A percentile compares a stretch with the other conserved stretches of the same genome.
Conservation (phyloP, 2,797 vertebrate genomes). For the Cyclura pinguis region DNA sequence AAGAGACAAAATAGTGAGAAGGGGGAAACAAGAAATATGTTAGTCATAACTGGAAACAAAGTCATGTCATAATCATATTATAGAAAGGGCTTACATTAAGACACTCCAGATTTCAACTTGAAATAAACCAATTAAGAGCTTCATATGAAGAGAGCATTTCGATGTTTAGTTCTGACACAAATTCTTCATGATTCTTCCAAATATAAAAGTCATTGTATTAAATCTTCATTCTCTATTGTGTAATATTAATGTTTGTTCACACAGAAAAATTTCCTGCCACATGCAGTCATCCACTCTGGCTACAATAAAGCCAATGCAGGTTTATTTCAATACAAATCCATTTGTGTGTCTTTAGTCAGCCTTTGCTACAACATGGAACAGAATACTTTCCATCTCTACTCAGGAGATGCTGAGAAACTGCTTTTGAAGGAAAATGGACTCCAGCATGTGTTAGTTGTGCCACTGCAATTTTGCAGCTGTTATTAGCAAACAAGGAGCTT, state of each 20-base stretch:
- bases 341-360: conserved; percentile 63
- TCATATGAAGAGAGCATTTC: neutral
- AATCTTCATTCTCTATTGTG: conserved; percentile 6
- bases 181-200: neutral
- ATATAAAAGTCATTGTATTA: conserved; percentile 17
- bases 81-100: conserved; percentile 74
- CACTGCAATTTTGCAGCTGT: conserved; percentile 53
- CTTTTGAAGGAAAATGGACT: conserved; percentile 81
- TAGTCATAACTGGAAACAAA: conserved; percentile 55
- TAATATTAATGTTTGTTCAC: neutral
- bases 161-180: neutral
- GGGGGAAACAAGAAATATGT: conserved; percentile 77
- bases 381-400: conserved; percentile 45
- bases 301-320: neutral
- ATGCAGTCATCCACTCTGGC: neutral
- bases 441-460: conserved; percentile 57
- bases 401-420: conserved; percentile 59
- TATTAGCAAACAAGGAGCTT: conserved; percentile 61
- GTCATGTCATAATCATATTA: conserved; percentile 63
- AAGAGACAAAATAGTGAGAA: conserved; percentile 71
- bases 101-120: conserved; percentile 47
- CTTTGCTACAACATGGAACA: conserved; percentile 67
- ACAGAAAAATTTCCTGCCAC: neutral
- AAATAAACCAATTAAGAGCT: conserved; percentile 27
- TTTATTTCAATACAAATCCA: neutral